phyloP scores from a whole-genome alignment of 2,888 invertebrate genomes.

The Xestia ashworthii region DNA sequence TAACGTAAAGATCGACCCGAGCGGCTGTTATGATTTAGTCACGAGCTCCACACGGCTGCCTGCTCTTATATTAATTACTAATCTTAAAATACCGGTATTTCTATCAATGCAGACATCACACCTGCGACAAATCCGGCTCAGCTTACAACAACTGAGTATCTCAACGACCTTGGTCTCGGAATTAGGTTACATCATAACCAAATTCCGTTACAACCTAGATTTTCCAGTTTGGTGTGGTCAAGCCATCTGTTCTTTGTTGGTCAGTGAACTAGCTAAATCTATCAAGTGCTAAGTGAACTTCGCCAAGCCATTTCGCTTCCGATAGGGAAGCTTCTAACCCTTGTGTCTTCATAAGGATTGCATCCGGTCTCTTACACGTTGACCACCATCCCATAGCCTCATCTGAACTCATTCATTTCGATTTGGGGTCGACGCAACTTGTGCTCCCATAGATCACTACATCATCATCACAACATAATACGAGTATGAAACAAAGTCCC shows the following conservation, averaged over 20 bases:
- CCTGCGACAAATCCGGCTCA: conserved; percentile 10
- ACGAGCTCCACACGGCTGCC: neutral
- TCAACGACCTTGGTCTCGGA: conserved; percentile 33
- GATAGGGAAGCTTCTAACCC: too few relatives aligned
- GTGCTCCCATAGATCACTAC: too few relatives aligned
- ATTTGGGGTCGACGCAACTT: neutral
- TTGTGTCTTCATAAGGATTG: too few relatives aligned
- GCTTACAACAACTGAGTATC: conserved; percentile 4
- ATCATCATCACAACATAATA: too few relatives aligned
- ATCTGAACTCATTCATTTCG: neutral
- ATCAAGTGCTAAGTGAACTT: neutral
- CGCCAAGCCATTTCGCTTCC: too few relatives aligned
- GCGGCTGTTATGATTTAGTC: too few relatives aligned
- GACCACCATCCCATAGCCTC: neutral
- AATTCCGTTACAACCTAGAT: conserved; percentile 17
- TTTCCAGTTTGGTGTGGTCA: conserved; percentile 18
- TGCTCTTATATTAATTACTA: neutral
- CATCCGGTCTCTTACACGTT: neutral
- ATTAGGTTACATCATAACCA: conserved; percentile 15
- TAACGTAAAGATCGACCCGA: too few relatives aligned
- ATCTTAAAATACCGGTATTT: conserved; percentile 22
- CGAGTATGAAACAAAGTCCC: too few relatives aligned
- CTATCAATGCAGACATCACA: neutral
- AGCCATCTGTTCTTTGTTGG: neutral
- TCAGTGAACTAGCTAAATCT: neutral